Evolutionary conservation across 2,113 vertebrate species (phyloP).

Genomic region (Condylura cristata): DNA sequence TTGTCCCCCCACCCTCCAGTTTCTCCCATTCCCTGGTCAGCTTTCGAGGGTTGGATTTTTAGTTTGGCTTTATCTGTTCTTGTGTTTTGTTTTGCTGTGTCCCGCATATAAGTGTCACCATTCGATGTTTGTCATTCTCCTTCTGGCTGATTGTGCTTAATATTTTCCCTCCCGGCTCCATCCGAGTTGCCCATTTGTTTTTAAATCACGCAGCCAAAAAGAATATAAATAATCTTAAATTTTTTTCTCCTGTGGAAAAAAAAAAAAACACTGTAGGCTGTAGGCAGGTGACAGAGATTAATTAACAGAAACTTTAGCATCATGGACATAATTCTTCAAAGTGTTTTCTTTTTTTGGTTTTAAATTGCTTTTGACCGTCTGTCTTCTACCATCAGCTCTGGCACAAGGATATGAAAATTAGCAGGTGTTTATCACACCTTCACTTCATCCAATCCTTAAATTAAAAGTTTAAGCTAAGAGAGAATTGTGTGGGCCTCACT

Average conservation of each 20-base stretch:
- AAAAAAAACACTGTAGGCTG: not conserved
- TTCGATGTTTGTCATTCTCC: no score
- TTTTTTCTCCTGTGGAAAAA: not conserved
- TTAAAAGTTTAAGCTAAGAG: not conserved
- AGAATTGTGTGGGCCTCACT: not conserved
- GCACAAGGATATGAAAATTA: not conserved
- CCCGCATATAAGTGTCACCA: no score
- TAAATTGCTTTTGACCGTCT: not conserved
- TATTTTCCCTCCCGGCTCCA: no score
- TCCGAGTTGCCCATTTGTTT: not conserved
- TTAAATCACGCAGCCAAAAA: not conserved
- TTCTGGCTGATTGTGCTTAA: no score
- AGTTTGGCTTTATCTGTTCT: no score
- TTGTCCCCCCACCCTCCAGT: no score
- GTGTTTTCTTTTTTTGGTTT: not conserved
- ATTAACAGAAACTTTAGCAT: not conserved
- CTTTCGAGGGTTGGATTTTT: no score
- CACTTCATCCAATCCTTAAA: no score
- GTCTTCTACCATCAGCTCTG: not conserved
- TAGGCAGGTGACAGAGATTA: not conserved
- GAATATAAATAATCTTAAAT: not conserved
- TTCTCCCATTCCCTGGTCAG: no score
- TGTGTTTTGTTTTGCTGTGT: no score
- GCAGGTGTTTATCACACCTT: not conserved
- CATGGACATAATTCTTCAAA: not conserved